Base-by-base conservation (phyloP, 1,140 invertebrate species). In the Pseudobourletiella spinata region DNA sequence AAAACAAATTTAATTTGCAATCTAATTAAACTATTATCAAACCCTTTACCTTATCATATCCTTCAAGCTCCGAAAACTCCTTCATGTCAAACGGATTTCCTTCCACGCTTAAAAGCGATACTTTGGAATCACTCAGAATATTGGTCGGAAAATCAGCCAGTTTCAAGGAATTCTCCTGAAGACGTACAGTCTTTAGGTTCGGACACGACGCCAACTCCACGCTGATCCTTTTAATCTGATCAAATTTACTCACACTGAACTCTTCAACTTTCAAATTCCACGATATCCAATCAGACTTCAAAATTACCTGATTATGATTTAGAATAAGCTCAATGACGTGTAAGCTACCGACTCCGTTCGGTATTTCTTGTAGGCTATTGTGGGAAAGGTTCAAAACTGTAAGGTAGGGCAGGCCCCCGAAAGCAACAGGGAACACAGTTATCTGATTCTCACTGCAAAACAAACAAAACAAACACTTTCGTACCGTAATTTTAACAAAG, bases 81-180 rank as follows among this genome's bases (percentile, higher is more conserved):
- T 96, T 98, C 70, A 87, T 83, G 72, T 95, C 90, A 79, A 99
- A 98, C 3, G 97, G 76, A 79, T 99, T 99, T 1, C 95, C 95
- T 72, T 96, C 93, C 29, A 95, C 76, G 51, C 86, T 83, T 2
- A 99, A 75, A 24, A 94, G 84, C 18, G 91, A 90, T 51, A 98
- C 84, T 72, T 88, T 84, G 0, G 95, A 98, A 61, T 94, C 84
- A 64, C 82, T 81, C 1, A 99, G 78, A 50, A 99, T 82, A 69
- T 79, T 81, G 8, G 79, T 77, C 18, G 84, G 85, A 64, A 98
- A 85, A 1, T 85, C 81, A 20, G 78, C 77, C n/a, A 95, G 74
- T 64, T 85, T 84, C 48, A 98, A 78, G 73, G 92, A 97, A 75
- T 99, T 99, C 78, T 98, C 93, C 78, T 98, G 91, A 32, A 98